These are phyloP conservation scores for Psix sp. DNA, from an alignment of 1,140 invertebrate genomes.

Conservation along the genomic window DNA sequence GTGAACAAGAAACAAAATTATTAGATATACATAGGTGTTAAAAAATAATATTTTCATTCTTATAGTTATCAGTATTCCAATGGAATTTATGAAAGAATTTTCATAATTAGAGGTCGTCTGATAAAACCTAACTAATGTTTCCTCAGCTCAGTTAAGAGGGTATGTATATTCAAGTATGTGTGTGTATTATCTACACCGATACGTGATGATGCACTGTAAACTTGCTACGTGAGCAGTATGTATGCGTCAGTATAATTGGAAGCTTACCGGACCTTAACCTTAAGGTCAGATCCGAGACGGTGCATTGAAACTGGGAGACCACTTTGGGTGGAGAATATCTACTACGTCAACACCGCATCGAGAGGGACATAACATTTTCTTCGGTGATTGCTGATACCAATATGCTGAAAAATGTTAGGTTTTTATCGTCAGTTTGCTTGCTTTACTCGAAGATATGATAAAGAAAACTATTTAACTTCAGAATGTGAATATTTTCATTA, in stretches of 20 bases:
- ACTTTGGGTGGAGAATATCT: slow-evolving; percentile 25
- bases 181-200: slow-evolving; percentile 1
- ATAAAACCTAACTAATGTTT: slow-evolving; percentile 47
- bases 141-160: slow-evolving; percentile 3
- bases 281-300: slow-evolving; percentile 38
- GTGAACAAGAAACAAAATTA: no score
- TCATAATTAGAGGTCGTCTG: slow-evolving; percentile 31
- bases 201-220: slow-evolving; percentile 43
- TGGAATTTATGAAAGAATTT: slow-evolving; percentile 18
- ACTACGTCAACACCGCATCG: slow-evolving; percentile 29
- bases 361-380: slow-evolving; percentile 27
- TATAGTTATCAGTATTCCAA: slow-evolving; percentile 5
- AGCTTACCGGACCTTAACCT: slow-evolving; percentile 57
- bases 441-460: no score
- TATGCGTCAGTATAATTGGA: slow-evolving; percentile 48
- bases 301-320: slow-evolving; percentile 46
- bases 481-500: no score
- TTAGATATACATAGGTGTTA: no score
- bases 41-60: no score
- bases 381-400: slow-evolving; percentile 26
- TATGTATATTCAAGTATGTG: neutral
- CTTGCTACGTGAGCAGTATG: slow-evolving; percentile 37
- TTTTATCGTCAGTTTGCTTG: neutral
- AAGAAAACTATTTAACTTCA: no score
- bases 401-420: slow-evolving; percentile 4